Evolutionary conservation across 2,113 vertebrate genomes (phyloP).

Genomic region (Chrysochloris asiatica): DNA sequence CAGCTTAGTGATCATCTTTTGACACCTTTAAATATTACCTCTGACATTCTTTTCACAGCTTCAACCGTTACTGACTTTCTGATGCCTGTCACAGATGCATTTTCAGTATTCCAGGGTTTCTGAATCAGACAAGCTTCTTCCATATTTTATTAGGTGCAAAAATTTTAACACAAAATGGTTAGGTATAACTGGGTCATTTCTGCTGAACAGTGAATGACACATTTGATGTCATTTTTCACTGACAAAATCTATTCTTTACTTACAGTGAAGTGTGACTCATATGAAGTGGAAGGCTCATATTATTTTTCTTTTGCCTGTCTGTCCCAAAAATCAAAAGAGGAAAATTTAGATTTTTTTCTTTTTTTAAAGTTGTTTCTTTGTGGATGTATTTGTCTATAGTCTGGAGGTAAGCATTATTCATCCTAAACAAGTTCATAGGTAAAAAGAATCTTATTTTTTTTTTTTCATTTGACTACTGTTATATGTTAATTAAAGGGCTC

Average conservation of each 20-base stretch:
- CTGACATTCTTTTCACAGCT: constrained; percentile 49
- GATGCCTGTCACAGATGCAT: constrained; percentile 27
- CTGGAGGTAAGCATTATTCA: constrained; percentile 26
- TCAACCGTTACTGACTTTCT: constrained; percentile 16
- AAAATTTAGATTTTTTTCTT: no score
- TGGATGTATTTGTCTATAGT: neutral
- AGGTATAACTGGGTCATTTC: constrained; percentile 61
- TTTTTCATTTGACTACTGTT: neutral
- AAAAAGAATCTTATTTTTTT: neutral
- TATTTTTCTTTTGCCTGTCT: constrained; percentile 14
- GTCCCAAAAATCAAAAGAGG: constrained; percentile 9
- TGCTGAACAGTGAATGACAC: constrained; percentile 52
- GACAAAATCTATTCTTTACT: constrained; percentile 33
- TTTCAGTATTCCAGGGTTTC: constrained; percentile 50
- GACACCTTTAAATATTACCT: constrained; percentile 28
- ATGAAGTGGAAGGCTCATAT: neutral
- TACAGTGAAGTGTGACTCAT: constrained; percentile 54
- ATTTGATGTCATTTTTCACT: constrained; percentile 63
- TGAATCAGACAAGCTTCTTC: constrained; percentile 57
- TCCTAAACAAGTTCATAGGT: neutral
- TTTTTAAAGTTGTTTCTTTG: neutral
- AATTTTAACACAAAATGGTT: constrained; percentile 57
- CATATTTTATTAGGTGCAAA: constrained; percentile 67
- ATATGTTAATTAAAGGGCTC: neutral
- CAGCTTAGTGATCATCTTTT: constrained; percentile 15